Conservation (phyloP, 2,113 vertebrate genomes). For the mouse (Mus musculus) region GRCm39 chr17:89471501-89472000, state of each 20-base stretch:
- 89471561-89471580: neutral
- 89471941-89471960: neutral
- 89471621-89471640: neutral
- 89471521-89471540: neutral
- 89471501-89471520: neutral
- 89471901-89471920: neutral
- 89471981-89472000: neutral
- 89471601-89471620: neutral
- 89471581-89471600: neutral
- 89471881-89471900: neutral
- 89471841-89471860: neutral
- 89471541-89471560: neutral
- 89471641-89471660: neutral
- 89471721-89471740: neutral
- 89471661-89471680: neutral
- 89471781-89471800: neutral
- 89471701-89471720: neutral
- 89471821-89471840: neutral
- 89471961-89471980: neutral
- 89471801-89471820: neutral
- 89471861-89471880: neutral
- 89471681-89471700: neutral
- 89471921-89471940: neutral
- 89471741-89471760: neutral
- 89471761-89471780: neutral